Evolutionary conservation across 2,888 invertebrate genomes (phyloP).

Genomic region (Nomada hirtipes): DNA sequence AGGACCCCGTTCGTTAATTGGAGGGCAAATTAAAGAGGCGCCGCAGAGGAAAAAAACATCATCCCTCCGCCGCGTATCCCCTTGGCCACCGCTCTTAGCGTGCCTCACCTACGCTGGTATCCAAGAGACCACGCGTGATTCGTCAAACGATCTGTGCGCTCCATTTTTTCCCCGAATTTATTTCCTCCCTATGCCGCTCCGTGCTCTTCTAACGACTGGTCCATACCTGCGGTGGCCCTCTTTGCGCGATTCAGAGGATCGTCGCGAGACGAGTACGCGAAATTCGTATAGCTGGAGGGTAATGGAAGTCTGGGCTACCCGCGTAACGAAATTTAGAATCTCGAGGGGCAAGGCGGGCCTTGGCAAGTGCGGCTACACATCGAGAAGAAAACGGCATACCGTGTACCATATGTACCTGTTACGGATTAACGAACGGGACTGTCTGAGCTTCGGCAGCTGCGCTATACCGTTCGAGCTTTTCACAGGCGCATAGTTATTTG

Average conservation of each 20-base stretch:
- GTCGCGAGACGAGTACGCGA: not conserved
- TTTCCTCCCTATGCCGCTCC: conserved; percentile 1
- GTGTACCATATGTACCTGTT: too few species aligned
- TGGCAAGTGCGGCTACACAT: too few species aligned
- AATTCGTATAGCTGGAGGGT: not conserved
- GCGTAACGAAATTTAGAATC: too few species aligned
- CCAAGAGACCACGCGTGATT: conserved; percentile 65
- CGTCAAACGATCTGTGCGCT: conserved; percentile 68
- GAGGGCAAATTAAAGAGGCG: conserved; percentile 79
- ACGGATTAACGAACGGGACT: not conserved
- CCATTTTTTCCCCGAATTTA: conserved; percentile 62
- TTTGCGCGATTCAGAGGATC: conserved; percentile 49
- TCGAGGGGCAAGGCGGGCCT: too few species aligned
- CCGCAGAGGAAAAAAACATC: conserved; percentile 74
- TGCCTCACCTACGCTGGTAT: conserved; percentile 59
- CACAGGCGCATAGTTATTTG: conserved; percentile 49
- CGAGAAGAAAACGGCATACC: too few species aligned
- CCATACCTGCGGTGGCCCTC: not conserved
- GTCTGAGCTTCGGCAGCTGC: too few species aligned
- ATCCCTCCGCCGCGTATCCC: conserved; percentile 59
- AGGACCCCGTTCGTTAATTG: conserved; percentile 78
- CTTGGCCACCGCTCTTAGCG: conserved; percentile 58
- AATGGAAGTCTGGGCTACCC: too few species aligned
- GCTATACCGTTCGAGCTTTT: conserved; percentile 32
- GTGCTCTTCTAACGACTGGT: not conserved